Conservation (phyloP, 2,888 invertebrate species). For the Vanessa cardui region DNA sequence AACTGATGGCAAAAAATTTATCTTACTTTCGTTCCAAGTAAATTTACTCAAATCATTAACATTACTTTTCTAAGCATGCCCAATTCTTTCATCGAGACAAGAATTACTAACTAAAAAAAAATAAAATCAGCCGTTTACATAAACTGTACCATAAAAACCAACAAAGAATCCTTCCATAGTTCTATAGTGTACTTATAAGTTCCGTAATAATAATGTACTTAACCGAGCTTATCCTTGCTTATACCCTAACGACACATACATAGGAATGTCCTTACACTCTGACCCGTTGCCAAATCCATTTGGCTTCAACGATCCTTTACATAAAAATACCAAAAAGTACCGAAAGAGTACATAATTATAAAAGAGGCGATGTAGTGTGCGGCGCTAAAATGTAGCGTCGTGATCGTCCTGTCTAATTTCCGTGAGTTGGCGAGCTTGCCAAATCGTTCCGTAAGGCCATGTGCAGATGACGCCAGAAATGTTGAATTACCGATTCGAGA, state of each 20-base stretch:
- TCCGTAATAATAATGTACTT: not conserved
- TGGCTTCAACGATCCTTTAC: conserved; percentile 6
- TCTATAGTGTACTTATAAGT: no score
- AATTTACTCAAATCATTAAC: no score
- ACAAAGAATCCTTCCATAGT: no score
- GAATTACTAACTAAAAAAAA: no score
- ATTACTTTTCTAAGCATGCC: no score
- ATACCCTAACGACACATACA: not conserved
- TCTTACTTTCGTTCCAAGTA: no score
- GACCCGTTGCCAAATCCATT: conserved; percentile 9
- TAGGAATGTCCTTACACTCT: conserved; percentile 1
- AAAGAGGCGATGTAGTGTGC: conserved; percentile 2
- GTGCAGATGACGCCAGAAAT: conserved; percentile 4
- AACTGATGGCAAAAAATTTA: no score
- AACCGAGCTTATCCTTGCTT: not conserved
- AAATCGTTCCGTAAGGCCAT: conserved; percentile 31
- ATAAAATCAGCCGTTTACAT: no score
- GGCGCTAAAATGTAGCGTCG: conserved; percentile 29
- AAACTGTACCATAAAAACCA: no score
- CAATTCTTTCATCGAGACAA: no score
- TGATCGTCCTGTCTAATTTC: conserved; percentile 32
- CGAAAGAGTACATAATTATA: conserved; percentile 3
- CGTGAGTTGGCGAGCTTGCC: conserved; percentile 40
- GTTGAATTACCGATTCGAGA: conserved; percentile 1
- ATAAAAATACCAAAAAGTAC: conserved; percentile 1